phyloP scores from a whole-genome alignment of 2,888 invertebrate genomes.

The Laspeyria flexula region DNA sequence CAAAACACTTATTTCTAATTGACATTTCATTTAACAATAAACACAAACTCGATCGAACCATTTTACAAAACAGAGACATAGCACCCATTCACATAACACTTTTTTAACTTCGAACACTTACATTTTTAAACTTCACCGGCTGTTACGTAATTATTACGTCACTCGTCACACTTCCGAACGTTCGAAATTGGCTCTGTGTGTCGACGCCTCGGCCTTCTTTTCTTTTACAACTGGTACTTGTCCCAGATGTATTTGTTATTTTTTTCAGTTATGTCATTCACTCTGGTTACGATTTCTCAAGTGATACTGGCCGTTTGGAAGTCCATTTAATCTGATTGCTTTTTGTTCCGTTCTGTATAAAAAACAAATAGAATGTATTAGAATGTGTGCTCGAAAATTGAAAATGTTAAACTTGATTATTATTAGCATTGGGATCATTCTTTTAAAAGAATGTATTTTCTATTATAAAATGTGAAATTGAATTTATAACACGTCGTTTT shows the following conservation, averaged over 20 bases:
- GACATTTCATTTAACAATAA: background rate
- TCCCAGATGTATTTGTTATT: slow-evolving; percentile 19
- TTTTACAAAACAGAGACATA: background rate
- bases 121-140: slow-evolving; percentile 38
- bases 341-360: background rate
- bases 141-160: slow-evolving; percentile 33
- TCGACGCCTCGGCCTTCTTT: slow-evolving; percentile 43
- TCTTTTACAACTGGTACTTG: slow-evolving; percentile 21
- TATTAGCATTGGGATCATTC: too few species aligned
- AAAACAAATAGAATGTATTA: too few species aligned
- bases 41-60: background rate
- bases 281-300: slow-evolving; percentile 17
- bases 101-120: slow-evolving; percentile 18
- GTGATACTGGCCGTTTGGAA: slow-evolving; percentile 12
- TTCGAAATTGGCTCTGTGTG: slow-evolving; percentile 42
- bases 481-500: too few species aligned
- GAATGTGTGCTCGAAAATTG: background rate
- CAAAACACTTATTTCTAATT: background rate
- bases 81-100: background rate
- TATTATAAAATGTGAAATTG: too few species aligned
- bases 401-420: too few species aligned
- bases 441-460: too few species aligned
- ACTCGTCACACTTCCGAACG: slow-evolving; percentile 41
- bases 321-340: background rate
- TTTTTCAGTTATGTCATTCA: slow-evolving; percentile 21